Percentiles rank a stretch among this genome's conserved stretches.
These are phyloP conservation scores for Phalanger gymnotis DNA, from an alignment of 2,797 vertebrate species.

Conservation along the genomic window DNA sequence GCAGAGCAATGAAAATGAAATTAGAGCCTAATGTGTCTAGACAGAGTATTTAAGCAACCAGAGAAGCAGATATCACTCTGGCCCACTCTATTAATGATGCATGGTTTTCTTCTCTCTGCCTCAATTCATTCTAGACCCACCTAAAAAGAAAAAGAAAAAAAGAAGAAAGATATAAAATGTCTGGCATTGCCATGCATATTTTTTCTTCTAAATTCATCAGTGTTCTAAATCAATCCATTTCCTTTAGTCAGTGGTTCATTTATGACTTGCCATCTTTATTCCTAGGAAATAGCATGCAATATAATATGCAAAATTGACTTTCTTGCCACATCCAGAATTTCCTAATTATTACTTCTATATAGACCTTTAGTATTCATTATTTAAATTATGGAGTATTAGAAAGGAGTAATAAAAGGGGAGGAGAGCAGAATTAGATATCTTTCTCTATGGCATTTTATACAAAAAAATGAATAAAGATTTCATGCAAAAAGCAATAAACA, in stretches of 20 bases:
- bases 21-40: conserved; percentile 59
- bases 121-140: not conserved
- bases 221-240: not conserved
- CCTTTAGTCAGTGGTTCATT: not conserved
- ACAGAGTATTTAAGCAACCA: conserved; percentile 48
- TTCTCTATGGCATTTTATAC: not conserved
- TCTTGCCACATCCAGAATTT: not conserved
- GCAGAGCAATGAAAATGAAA: not conserved
- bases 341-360: not conserved
- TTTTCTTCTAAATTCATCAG: not conserved
- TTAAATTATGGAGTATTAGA: not conserved
- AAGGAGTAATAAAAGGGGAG: too few species aligned
- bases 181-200: too few species aligned
- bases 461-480: not conserved
- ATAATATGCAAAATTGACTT: not conserved
- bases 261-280: not conserved
- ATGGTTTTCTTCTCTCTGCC: not conserved
- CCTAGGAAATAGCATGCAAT: not conserved
- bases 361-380: not conserved
- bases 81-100: not conserved
- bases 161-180: rapidly evolving
- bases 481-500: not conserved
- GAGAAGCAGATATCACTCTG: not conserved
- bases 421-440: not conserved
- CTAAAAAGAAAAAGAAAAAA: not conserved